Conservation (phyloP, 2,888 invertebrate genomes). For the Microchrysa polita region DNA sequence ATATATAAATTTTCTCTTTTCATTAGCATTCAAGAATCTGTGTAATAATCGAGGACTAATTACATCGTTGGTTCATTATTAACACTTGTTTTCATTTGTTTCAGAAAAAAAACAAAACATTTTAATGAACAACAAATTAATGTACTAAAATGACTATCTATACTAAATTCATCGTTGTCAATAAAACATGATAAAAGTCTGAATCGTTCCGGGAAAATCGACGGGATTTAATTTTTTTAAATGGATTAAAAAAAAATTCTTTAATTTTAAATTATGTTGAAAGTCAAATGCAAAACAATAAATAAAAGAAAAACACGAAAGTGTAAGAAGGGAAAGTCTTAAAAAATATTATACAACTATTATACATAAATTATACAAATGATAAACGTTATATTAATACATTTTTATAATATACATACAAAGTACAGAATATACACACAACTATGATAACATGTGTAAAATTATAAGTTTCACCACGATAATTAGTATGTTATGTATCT, state of each 20-base stretch:
- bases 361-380: constrained; percentile 43
- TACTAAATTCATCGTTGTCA: not conserved
- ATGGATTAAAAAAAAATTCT: not conserved
- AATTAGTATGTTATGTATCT: no score
- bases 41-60: constrained; percentile 37
- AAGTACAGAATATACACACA: constrained; percentile 37
- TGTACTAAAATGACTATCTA: no score
- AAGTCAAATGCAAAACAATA: constrained; percentile 20
- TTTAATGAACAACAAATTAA: not conserved
- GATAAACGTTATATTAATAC: constrained; percentile 49
- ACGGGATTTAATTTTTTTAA: no score
- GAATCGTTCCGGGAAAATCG: constrained; percentile 7
- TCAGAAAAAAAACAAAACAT: not conserved
- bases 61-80: no score
- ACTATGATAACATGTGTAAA: constrained; percentile 5
- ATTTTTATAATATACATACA: constrained; percentile 50
- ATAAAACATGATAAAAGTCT: constrained; percentile 39
- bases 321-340: constrained; percentile 22
- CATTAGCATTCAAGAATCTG: no score
- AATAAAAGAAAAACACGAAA: not conserved
- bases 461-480: not conserved
- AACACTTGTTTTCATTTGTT: not conserved
- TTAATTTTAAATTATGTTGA: constrained; percentile 16
- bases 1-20: no score
- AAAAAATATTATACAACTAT: constrained; percentile 40